Base-by-base conservation (phyloP, 1,140 invertebrate species). In the Drosophila pectinifera region DNA sequence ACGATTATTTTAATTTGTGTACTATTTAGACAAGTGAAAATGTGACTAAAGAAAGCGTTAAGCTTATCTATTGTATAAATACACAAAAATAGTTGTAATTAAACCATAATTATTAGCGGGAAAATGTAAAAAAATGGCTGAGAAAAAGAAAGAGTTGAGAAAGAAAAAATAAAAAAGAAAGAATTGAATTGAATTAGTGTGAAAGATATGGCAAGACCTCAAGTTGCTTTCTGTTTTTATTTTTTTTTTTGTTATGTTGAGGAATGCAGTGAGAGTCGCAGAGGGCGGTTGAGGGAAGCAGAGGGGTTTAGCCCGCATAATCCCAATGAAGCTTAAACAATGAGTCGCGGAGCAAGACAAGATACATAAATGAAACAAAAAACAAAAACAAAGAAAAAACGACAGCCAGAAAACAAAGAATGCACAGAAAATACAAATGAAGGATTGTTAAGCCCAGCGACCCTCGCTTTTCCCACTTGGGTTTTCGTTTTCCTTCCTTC, bases 381-480 rank as follows among this genome's bases (percentile, higher is more conserved):
- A 65, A 75, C 43, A 48, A 51, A 43, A 56, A 62, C 14, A 24
- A 38, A 43, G 16, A 46, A 58, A 31, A 46, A 24, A 20, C 18
- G 58, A 16, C 39, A 42, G 16, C 16, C 14, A 18, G n/a, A 49
- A 49, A 43, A 46, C 39, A 51, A 75, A 61, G 79, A 74, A 49
- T 86, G 81, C 68, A 73, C 56, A 63, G 39, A 63, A 72, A 85
- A 77, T 68, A 84, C 78, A 85, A 84, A 84, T 85, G 81, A 84
- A 84, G 81, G 77, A 84, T 83, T 79, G 80, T 72, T 55, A 49
- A 49, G 42, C 61, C 41, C 36, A 14, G 18, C 22, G 18, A 36
- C 57, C 43, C n/a, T 8, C n/a, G 36, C 56, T 43, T 22, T 28
- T 48, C 53, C 18, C 41, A 14, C 38, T 31, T 43, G 4, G 10